Conservation (phyloP, 2,113 vertebrate genomes). For the Vicugna pacos region DNA sequence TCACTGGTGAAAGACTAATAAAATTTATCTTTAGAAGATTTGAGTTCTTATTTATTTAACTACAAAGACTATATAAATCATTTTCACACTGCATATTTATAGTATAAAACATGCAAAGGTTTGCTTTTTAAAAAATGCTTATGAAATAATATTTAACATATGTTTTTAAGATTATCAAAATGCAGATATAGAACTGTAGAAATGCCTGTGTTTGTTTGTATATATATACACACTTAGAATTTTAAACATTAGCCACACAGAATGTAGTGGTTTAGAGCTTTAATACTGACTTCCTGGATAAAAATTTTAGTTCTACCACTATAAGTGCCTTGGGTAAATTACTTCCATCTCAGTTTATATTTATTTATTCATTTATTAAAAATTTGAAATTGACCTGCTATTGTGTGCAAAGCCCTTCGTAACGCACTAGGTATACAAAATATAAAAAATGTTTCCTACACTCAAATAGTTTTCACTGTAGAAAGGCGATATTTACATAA, state of each 20-base stretch:
- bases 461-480: not conserved
- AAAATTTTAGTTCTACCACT: not conserved
- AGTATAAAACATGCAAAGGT: constrained; percentile 10
- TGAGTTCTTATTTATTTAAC: constrained; percentile 75
- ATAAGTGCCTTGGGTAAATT: not conserved
- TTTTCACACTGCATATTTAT: constrained; percentile 58
- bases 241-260: not conserved
- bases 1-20: constrained; percentile 61
- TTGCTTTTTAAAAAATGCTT: constrained; percentile 47
- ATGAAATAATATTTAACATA: not conserved
- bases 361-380: not conserved
- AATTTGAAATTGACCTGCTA: constrained; percentile 21
- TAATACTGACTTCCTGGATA: not conserved
- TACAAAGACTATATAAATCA: constrained; percentile 61
- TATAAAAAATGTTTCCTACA: not conserved
- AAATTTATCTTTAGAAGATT: constrained; percentile 70
- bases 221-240: not conserved
- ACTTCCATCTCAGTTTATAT: not conserved
- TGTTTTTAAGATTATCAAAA: not conserved
- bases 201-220: not conserved
- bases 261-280: not conserved
- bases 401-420: not conserved
- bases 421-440: not conserved
- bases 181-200: not conserved
- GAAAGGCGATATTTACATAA: not conserved